Percentiles rank a stretch among this genome's conserved stretches.
Conservation (phyloP, 2,113 vertebrate species). For the Acanthochromis polyacanthus region DNA sequence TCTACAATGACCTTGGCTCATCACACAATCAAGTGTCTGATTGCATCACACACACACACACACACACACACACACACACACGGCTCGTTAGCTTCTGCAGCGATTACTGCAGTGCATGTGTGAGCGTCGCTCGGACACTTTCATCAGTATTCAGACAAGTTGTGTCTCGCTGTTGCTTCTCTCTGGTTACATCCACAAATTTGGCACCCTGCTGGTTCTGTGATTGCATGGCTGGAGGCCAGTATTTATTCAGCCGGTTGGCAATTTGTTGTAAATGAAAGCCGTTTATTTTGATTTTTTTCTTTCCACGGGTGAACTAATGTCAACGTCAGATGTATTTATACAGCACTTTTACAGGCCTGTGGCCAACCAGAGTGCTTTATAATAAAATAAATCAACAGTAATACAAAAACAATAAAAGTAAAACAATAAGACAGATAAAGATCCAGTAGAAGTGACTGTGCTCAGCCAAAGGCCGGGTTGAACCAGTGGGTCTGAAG, state of each 20-base stretch:
- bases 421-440: too few species aligned
- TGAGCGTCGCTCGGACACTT: slow-evolving; percentile 23
- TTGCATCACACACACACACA: slow-evolving; percentile 24
- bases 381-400: too few species aligned
- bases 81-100: slow-evolving; percentile 31
- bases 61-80: accelerated
- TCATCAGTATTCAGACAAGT: slow-evolving; percentile 20
- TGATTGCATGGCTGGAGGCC: neutral
- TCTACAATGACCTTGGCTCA: slow-evolving; percentile 60
- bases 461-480: too few species aligned
- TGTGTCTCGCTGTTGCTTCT: slow-evolving; percentile 6
- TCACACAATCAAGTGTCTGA: slow-evolving; percentile 47
- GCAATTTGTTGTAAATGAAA: slow-evolving; percentile 16
- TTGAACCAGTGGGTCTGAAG: too few species aligned
- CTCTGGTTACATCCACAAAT: slow-evolving; percentile 11
- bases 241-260: neutral
- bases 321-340: too few species aligned
- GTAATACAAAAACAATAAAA: too few species aligned
- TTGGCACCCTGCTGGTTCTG: neutral
- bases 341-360: too few species aligned
- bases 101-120: slow-evolving; percentile 16
- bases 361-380: too few species aligned
- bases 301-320: neutral
- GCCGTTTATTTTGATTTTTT: neutral
- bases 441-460: too few species aligned